Percentiles rank a stretch among this genome's conserved stretches.
These are phyloP conservation scores for Melieria picta DNA, from an alignment of 2,888 invertebrate species.

Conservation along the genomic window DNA sequence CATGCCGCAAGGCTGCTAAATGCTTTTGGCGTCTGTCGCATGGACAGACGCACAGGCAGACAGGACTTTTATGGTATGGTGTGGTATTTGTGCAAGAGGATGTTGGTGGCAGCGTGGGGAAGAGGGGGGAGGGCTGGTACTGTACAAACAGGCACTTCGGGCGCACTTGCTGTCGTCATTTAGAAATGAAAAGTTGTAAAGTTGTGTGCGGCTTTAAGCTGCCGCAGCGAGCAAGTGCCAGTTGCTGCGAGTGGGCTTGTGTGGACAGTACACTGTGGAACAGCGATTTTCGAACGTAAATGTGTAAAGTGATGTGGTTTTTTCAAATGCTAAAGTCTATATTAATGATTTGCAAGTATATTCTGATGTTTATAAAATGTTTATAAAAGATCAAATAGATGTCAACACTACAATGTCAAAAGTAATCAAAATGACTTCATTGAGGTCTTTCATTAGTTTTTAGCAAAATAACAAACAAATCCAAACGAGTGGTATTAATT, in stretches of 20 bases:
- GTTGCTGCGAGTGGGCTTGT: not conserved
- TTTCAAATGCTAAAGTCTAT: not conserved
- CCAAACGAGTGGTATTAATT: no score
- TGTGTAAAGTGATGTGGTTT: not conserved
- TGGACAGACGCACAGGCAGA: not conserved
- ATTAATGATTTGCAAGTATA: not conserved
- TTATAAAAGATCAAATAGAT: no score
- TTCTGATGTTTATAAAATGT: no score
- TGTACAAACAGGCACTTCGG: not conserved
- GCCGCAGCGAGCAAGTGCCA: not conserved
- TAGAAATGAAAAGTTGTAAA: slow-evolving; percentile 22
- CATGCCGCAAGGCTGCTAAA: slow-evolving; percentile 52
- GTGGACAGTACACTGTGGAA: not conserved
- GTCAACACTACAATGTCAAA: no score
- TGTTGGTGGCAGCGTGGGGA: no score
- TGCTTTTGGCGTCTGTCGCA: not conserved
- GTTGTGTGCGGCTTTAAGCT: not conserved
- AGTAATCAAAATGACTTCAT: no score
- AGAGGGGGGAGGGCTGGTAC: not conserved
- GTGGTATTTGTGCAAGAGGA: no score
- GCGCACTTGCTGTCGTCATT: slow-evolving; percentile 27
- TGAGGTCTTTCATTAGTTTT: no score
- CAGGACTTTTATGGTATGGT: slow-evolving; percentile 13
- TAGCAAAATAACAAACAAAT: no score
- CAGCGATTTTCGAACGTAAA: not conserved